Percentiles rank a stretch among this genome's conserved stretches.
phyloP scores from a whole-genome alignment of 2,888 invertebrate species.

The Rhaphigaster nebulosa region DNA sequence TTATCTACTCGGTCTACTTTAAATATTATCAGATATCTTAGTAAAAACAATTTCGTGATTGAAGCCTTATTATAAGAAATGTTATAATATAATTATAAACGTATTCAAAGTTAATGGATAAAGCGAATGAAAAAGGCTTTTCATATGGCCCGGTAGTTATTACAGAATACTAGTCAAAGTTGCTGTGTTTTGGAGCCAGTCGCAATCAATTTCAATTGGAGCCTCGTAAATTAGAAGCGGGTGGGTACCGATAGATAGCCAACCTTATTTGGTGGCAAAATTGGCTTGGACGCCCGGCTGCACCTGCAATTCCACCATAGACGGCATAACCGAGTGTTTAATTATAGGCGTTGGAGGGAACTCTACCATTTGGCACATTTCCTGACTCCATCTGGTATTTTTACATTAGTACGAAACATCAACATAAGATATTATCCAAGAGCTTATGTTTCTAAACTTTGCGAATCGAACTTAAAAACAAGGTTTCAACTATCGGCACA shows the following conservation, averaged over 20 bases:
- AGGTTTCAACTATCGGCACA: no score
- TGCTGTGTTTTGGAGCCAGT: neutral
- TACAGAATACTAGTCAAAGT: neutral
- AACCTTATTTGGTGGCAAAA: constrained; percentile 12
- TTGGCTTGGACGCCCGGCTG: neutral
- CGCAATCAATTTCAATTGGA: neutral
- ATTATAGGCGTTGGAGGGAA: neutral
- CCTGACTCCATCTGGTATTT: no score
- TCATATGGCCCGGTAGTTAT: neutral
- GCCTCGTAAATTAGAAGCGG: constrained; percentile 3
- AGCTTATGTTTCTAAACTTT: no score
- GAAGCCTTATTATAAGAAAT: no score
- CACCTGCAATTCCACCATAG: neutral
- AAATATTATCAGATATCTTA: no score
- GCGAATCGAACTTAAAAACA: no score
- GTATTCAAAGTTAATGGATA: neutral
- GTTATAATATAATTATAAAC: no score
- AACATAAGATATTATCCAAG: no score
- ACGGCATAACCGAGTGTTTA: neutral
- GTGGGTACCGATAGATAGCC: neutral
- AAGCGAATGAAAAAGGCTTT: neutral
- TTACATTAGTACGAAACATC: no score
- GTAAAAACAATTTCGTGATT: no score
- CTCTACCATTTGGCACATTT: neutral
- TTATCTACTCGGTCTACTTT: no score